phyloP scores from a whole-genome alignment of 2,888 invertebrate species.

The Drosophila silvestris region DNA sequence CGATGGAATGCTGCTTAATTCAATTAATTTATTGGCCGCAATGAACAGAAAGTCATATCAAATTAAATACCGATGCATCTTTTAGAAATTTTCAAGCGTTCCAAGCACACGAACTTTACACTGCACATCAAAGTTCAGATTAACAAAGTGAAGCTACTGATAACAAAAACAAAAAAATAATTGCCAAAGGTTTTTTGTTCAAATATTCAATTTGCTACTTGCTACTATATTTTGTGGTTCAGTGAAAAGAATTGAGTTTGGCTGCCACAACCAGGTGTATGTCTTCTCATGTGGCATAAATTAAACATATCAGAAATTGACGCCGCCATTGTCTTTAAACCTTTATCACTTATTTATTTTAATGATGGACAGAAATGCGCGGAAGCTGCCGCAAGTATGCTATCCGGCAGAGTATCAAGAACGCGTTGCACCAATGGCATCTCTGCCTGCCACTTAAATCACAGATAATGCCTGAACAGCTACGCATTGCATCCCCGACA shows the following conservation, averaged over 20 bases:
- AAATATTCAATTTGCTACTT: neutral
- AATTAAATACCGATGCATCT: constrained; percentile 66
- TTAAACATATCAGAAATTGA: constrained; percentile 63
- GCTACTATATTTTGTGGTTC: constrained; percentile 11
- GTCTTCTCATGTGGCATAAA: constrained; percentile 64
- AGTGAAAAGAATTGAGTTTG: constrained; percentile 43
- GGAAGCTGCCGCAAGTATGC: constrained; percentile 39
- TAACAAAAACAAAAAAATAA: too few relatives aligned
- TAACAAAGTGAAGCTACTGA: neutral
- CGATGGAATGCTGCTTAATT: constrained; percentile 40
- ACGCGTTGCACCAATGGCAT: constrained; percentile 20
- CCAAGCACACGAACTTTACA: neutral
- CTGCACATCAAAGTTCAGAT: constrained; percentile 14
- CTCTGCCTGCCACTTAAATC: constrained; percentile 47
- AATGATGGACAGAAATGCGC: constrained; percentile 62
- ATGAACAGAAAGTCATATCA: constrained; percentile 42
- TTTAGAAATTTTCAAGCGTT: constrained; percentile 10
- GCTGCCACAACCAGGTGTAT: constrained; percentile 17
- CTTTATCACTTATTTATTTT: constrained; percentile 61
- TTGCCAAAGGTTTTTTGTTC: neutral
- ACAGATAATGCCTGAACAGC: constrained; percentile 42
- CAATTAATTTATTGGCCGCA: constrained; percentile 59
- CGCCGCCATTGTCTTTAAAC: constrained; percentile 43
- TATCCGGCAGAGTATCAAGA: constrained; percentile 23
- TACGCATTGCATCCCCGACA: constrained; percentile 47